These are phyloP conservation scores for Puffinus mauretanicus DNA, from an alignment of 2,113 vertebrate species.

Conservation along the genomic window DNA sequence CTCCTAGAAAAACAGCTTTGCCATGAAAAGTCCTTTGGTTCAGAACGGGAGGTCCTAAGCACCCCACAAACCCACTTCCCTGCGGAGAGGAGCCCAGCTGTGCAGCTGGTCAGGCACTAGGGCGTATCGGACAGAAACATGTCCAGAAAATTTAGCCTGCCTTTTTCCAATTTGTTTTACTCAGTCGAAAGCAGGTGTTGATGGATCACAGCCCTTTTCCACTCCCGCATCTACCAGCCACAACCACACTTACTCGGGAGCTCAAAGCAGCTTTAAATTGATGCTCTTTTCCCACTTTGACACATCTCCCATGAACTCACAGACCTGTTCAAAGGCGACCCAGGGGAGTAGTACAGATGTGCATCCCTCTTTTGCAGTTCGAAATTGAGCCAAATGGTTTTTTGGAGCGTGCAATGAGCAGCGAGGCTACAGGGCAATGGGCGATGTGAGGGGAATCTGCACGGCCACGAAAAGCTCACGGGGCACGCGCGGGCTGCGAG, in stretches of 20 bases:
- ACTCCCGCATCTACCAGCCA: neutral
- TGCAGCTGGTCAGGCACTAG: neutral
- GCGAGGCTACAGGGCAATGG: neutral
- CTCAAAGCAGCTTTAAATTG: neutral
- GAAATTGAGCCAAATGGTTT: neutral
- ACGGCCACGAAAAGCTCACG: accelerated
- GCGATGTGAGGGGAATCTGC: neutral
- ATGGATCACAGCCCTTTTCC: neutral
- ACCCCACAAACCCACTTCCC: neutral
- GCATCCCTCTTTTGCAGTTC: neutral
- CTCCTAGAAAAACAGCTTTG: neutral
- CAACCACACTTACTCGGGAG: neutral
- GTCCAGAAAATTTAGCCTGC: neutral
- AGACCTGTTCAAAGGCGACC: neutral
- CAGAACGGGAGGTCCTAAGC: neutral
- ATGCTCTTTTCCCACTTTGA: neutral
- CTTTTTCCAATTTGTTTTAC: neutral
- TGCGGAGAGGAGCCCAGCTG: neutral
- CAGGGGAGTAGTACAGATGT: neutral
- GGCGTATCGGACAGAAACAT: neutral
- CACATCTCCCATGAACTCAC: neutral
- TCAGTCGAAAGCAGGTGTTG: neutral
- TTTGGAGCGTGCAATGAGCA: neutral
- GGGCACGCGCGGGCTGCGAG: accelerated
- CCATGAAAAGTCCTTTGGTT: neutral